These are phyloP conservation scores for human DNA, from an alignment of 2,113 vertebrate genomes.

Conservation along the genomic window DNA sequence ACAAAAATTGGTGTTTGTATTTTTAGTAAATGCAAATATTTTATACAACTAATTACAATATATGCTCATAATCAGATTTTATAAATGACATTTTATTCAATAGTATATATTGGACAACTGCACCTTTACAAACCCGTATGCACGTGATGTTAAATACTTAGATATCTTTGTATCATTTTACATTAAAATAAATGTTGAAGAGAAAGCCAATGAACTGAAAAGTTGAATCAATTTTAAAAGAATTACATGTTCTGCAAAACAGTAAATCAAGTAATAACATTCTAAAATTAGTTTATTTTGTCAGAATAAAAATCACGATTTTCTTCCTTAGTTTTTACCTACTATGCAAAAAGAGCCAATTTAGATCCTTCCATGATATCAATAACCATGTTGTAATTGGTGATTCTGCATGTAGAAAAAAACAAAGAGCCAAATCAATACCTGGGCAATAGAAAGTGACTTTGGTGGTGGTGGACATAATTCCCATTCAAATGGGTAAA, in stretches of 20 bases:
- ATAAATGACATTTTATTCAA: not conserved
- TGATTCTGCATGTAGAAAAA: slow-evolving; percentile 7
- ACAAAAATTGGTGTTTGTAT: not conserved
- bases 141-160: not conserved
- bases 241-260: not conserved
- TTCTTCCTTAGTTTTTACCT: not conserved
- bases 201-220: not conserved
- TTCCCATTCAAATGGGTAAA: slow-evolving; percentile 53
- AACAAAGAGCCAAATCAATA: slow-evolving; percentile 37
- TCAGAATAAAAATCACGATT: not conserved
- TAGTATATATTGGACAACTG: not conserved
- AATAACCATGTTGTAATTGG: not conserved
- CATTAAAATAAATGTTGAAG: slow-evolving; percentile 18
- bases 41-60: not conserved
- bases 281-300: not conserved
- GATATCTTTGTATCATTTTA: not conserved
- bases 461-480: not conserved
- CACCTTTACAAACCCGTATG: not conserved
- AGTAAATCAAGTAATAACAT: not conserved
- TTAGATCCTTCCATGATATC: not conserved
- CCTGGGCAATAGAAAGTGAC: slow-evolving; percentile 55
- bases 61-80: not conserved
- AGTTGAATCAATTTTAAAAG: slow-evolving; percentile 10
- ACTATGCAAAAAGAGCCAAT: not conserved
- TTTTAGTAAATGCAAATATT: not conserved